Base-by-base conservation (phyloP, 2,797 vertebrate species). In the Dermochelys coriacea region DNA sequence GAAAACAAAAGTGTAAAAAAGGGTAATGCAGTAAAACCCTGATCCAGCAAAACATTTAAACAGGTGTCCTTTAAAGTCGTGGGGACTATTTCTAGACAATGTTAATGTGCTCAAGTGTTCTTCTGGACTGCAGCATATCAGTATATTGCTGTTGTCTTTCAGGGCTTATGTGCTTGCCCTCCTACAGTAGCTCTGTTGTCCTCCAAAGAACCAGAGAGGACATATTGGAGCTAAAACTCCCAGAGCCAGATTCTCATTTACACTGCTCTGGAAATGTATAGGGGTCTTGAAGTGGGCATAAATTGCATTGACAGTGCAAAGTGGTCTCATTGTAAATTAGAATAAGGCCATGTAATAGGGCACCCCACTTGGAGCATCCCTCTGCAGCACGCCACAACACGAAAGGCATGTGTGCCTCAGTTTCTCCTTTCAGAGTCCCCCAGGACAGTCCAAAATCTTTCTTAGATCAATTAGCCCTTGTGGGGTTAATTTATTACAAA, bases 321-420 rank as follows among this genome's bases (percentile, higher is more conserved):
- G 47, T 21, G 5, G 19, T 12, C n/a, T 55, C 2, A 50, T 31
- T 29, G 2, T 2, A 5, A 45, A 5, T 0, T 25, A 15, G 55
- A 51, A 15, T 2, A 1, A 45, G 45, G 61, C 34, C 61, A n/a
- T 64, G 61, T 64, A 8, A 64, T 15, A 61, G 29, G 59, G 14
- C 54, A 25, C 6, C 55, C 59, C 57, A 31, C 57, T 61, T 61
- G 59, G 59, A 61, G 12, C 31, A n/a, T 21, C n/a, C 61, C n/a
- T 18, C 61, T 10, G n/a, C 61, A 68, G 61, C n/a, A 10, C 2
- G 2, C n/a, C 61, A 37, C 34, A 19, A 16, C 34, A 37, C 68
- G n/a, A 68, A 68, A 68, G 18, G 18, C 4, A n/a, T 19, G 34
- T 18, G 16, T 37, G 61, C 61, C 61, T 68, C 61, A n/a, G n/a